Conservation (phyloP, 2,888 invertebrate species). For the Eustalomyia histrio region DNA sequence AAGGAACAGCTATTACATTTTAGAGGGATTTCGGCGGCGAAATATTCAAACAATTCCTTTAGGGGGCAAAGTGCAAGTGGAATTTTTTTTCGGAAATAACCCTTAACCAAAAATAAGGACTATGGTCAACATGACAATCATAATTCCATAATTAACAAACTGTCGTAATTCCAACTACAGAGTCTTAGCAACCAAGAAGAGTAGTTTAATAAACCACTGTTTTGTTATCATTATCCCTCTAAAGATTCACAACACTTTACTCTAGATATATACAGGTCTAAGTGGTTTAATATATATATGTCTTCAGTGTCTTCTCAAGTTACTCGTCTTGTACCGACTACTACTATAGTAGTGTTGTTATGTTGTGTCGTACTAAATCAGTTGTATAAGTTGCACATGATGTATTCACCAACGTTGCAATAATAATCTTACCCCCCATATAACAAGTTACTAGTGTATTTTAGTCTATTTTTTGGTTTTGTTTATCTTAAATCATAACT, state of each 20-base stretch:
- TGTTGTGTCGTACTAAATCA: constrained; percentile 36
- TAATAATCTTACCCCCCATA: constrained; percentile 45
- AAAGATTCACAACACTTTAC: not conserved
- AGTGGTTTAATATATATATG: not conserved
- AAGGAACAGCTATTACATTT: no score
- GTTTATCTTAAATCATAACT: constrained; percentile 70
- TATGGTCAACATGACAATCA: no score
- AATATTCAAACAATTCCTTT: no score
- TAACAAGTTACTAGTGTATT: not conserved
- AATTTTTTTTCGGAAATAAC: no score
- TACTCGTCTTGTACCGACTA: constrained; percentile 5
- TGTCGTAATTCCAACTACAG: no score
- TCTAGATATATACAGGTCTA: not conserved
- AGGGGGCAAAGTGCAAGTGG: no score
- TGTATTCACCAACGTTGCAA: constrained; percentile 62
- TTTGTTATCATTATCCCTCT: not conserved
- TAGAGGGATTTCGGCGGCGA: no score
- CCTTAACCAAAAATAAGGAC: no score
- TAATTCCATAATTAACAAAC: no score
- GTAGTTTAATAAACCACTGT: constrained; percentile 3
- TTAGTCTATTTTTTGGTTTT: constrained; percentile 26
- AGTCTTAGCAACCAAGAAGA: no score
- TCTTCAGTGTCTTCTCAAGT: constrained; percentile 12
- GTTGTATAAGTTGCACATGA: constrained; percentile 45
- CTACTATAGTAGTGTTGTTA: constrained; percentile 10